A percentile compares a stretch with the other conserved stretches of the same genome.
Evolutionary conservation across 2,888 invertebrate genomes (phyloP).

Genomic region (Emmelina monodactyla): DNA sequence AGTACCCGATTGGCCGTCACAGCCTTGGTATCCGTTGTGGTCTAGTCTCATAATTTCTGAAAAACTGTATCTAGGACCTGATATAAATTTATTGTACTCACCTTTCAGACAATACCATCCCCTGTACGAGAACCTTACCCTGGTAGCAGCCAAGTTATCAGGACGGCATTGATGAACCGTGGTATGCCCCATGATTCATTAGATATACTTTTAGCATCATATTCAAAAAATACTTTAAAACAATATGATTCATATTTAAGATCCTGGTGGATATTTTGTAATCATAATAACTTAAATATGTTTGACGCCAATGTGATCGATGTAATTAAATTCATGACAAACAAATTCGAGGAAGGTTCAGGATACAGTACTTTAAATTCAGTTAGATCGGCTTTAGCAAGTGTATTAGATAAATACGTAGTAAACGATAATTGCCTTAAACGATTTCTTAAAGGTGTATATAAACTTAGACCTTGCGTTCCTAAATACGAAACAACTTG

Average conservation of each 20-base stretch:
- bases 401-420: conserved; percentile 1
- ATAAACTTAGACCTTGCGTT: conserved; percentile 3
- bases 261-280: neutral
- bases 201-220: conserved; percentile 4
- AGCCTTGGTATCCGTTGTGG: neutral
- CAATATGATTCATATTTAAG: conserved; percentile 3
- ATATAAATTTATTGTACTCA: conserved; percentile 1
- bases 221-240: conserved; percentile 2
- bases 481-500: conserved; percentile 18
- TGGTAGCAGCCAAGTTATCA: conserved; percentile 10
- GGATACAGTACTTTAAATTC: conserved; percentile 4
- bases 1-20: neutral
- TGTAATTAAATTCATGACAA: conserved; percentile 1
- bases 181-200: conserved; percentile 10
- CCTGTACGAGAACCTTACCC: conserved; percentile 7
- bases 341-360: neutral
- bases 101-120: conserved; percentile 8
- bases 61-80: neutral
- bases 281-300: neutral
- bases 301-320: neutral
- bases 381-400: neutral
- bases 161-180: conserved; percentile 5
- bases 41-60: neutral
- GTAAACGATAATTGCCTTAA: conserved; percentile 9
- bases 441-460: conserved; percentile 12